A percentile compares a stretch with the other conserved stretches of the same genome.
phyloP scores from a whole-genome alignment of 2,797 vertebrate genomes.

The Xiphophorus birchmanni region DNA sequence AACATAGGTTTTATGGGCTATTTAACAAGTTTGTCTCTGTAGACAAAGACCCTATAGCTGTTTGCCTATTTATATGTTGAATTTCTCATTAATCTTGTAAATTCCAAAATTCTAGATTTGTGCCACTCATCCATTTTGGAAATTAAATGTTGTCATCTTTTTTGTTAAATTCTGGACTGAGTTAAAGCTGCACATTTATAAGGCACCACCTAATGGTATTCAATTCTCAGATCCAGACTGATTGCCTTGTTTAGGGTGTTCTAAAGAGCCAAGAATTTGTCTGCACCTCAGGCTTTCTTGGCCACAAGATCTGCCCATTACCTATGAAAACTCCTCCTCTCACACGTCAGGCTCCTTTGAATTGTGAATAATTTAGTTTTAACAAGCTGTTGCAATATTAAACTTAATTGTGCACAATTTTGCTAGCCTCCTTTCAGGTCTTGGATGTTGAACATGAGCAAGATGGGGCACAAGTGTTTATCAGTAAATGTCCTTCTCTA shows the following conservation, averaged over 20 bases:
- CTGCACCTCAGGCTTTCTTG: slow-evolving; percentile 27
- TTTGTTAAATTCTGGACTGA: too few species aligned
- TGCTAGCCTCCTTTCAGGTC: slow-evolving; percentile 57
- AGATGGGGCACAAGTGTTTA: slow-evolving; percentile 43
- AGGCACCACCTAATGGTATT: slow-evolving; percentile 15
- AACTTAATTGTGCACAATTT: slow-evolving; percentile 63
- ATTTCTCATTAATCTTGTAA: slow-evolving; percentile 17
- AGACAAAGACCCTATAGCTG: slow-evolving; percentile 6
- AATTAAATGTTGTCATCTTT: too few species aligned
- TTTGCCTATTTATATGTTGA: slow-evolving; percentile 17
- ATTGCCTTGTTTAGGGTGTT: slow-evolving; percentile 7
- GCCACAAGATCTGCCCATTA: slow-evolving; percentile 62
- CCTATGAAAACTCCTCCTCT: slow-evolving; percentile 30
- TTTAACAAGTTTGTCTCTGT: background rate
- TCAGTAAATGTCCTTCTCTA: background rate
- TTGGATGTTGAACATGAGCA: slow-evolving; percentile 9
- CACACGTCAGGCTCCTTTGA: slow-evolving; percentile 38
- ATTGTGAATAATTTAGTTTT: slow-evolving; percentile 75
- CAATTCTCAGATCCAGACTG: slow-evolving; percentile 19
- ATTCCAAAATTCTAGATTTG: too few species aligned
- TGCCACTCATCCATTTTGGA: too few species aligned
- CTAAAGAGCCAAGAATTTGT: background rate
- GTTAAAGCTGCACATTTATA: slow-evolving; percentile 12
- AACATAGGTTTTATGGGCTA: background rate
- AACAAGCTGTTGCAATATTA: slow-evolving; percentile 72